Base-by-base conservation (phyloP, 2,888 invertebrate species). In the Meghimatium bilineatum region DNA sequence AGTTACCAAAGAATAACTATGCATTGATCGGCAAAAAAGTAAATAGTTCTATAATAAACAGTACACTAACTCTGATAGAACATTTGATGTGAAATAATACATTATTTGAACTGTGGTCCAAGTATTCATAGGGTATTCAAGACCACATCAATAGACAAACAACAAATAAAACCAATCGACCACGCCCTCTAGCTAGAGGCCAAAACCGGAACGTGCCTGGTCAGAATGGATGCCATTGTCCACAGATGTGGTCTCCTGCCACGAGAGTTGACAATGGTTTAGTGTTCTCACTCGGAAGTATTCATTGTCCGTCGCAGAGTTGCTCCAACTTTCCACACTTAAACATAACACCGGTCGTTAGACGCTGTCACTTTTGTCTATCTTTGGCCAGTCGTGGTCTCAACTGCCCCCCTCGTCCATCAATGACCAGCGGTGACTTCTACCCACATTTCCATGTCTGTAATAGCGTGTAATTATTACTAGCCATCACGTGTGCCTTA, bases 381-480 rank as follows among this genome's bases (percentile, higher is more conserved):
- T 49, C 49, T 38, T 38, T 72, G 72, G 44, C 0, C 67, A 23
- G 44, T 10, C 72, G 17, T 20, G 17, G 8, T 26, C 29, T 29
- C n/a, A 44, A 49, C 26, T 72, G 72, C n/a, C 72, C 44, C 1
- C 12, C n/a, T 29, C n/a, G 8, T n/a, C 44, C 72, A 29, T 49
- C 72, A 44, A 72, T 72, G 72, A 72, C 72, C 72, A 72, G 72
- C 14, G 72, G 72, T 49, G 44, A 72, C n/a, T 72, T 10, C 44
- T 44, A 44, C 49, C 44, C 72, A 72, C 29, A n/a, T 49, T 49
- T 17, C 12, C 44, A 10, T 6, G 72, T 29, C 29, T 8, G 72
- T 72, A 72, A 72, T n/a, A 71, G 52, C 52, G 49, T 49, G 56
- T 34, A 67, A 78, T 78, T 66, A 78, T 78, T 26, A 66, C 63